Evolutionary conservation across 2,113 vertebrate species (phyloP), one percentile per base, ranked within the genome.

Genomic region (Nicator chloris): DNA sequence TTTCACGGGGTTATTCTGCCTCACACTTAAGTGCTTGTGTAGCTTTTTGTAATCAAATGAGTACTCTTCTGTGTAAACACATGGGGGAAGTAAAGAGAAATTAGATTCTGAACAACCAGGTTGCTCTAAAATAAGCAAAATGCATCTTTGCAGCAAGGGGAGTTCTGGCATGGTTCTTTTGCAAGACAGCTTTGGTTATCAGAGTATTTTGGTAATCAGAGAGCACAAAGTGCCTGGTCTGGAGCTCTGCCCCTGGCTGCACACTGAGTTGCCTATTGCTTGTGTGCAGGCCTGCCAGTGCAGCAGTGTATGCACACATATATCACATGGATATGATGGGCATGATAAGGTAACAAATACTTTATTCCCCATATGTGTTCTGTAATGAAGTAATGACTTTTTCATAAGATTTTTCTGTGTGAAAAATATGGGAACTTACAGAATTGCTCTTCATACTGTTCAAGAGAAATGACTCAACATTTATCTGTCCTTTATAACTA

Each of bases 351-450:
- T 13, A 63, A 45, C 37, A 60, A 65, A 22, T 24, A 7, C 42
- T 56, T 42, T 15, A 44, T 37, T 57, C 6, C 9, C 31, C 33
- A 42, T 22, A 37, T 28, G 47, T 51, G 19, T 84, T 91, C 69
- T 82, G 19, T 64, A 64, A 50, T 0, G 1, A 63, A 61, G 37
- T 35, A 35, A 50, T 75, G 44, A 21, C 7, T n/a, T 63, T 83
- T 59, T 33, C 16, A 33, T 0, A 0, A 9, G 2, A 56, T 60
- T 64, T 82, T 87, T 54, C 49, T 79, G 44, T 5, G 1, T 84
- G 23, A 73, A 69, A 79, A 33, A 4, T 27, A 17, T 20, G 65
- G 26, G 35, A 59, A 31, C 28, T 20, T 70, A 40, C 19, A 60
- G 44, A 66, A 60, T 31, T 63, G 33, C 40, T 76, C 31, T 42